These are phyloP conservation scores for Rhamnusium bicolor DNA, from an alignment of 2,888 invertebrate species.

Conservation along the genomic window DNA sequence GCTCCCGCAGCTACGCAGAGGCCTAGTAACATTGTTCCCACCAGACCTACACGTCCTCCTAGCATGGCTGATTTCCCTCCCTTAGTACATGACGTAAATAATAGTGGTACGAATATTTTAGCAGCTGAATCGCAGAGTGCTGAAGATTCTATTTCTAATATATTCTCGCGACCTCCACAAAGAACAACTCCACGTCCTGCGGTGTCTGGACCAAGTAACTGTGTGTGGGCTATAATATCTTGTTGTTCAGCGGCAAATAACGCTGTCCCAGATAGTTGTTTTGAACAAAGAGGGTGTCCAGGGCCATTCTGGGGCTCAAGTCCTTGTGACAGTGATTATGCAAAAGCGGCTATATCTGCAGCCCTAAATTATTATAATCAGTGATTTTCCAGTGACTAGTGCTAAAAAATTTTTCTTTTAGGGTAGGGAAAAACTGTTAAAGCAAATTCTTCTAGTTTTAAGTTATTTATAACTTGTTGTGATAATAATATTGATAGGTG, in stretches of 20 bases:
- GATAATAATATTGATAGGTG: constrained; percentile 11
- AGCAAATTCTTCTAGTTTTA: neutral
- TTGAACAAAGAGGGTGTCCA: constrained; percentile 81
- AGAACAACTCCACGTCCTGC: constrained; percentile 3
- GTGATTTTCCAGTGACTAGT: neutral
- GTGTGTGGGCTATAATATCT: constrained; percentile 83
- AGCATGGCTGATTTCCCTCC: constrained; percentile 43
- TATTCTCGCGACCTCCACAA: constrained; percentile 45
- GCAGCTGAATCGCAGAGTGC: constrained; percentile 14
- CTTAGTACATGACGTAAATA: constrained; percentile 55
- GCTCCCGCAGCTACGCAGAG: neutral
- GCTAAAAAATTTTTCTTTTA: neutral
- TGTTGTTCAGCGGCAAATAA: constrained; percentile 78
- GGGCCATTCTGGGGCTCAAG: constrained; percentile 82
- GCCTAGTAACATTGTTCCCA: constrained; percentile 14
- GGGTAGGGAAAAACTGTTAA: neutral
- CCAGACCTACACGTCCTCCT: constrained; percentile 42
- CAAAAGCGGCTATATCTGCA: constrained; percentile 74
- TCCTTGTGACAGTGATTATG: constrained; percentile 79
- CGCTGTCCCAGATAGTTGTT: constrained; percentile 76
- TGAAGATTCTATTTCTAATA: neutral
- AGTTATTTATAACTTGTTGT: constrained; percentile 8
- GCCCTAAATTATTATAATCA: constrained; percentile 67
- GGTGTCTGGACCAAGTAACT: constrained; percentile 64
- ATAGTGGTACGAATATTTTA: constrained; percentile 29